Percentiles rank a stretch among this genome's conserved stretches.
phyloP scores from a whole-genome alignment of 2,888 invertebrate genomes.

The Noctua janthe region DNA sequence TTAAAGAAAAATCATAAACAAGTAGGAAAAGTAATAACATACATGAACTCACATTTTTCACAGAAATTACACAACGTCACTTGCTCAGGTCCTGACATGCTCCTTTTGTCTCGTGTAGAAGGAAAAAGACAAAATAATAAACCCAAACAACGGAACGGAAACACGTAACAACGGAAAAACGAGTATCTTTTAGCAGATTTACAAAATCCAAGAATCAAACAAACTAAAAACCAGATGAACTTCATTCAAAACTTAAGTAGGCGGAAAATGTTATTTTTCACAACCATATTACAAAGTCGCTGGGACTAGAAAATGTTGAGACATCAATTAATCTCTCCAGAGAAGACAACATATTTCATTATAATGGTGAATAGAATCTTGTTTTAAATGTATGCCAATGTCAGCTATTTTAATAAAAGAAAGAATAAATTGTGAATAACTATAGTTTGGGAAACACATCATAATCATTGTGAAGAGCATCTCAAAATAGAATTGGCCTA shows the following conservation, averaged over 20 bases:
- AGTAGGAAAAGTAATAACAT: too few relatives aligned
- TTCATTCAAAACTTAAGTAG: conserved; percentile 66
- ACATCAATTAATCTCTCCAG: conserved; percentile 75
- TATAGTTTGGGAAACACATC: conserved; percentile 28
- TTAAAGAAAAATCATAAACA: not conserved
- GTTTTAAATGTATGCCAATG: conserved; percentile 79
- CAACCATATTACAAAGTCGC: conserved; percentile 64
- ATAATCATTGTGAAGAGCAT: conserved; percentile 40
- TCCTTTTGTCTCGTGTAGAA: too few relatives aligned
- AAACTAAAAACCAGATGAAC: conserved; percentile 47
- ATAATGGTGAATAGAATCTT: conserved; percentile 72
- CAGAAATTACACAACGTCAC: too few relatives aligned
- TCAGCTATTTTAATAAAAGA: conserved; percentile 72
- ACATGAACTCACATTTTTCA: not conserved
- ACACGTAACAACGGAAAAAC: too few relatives aligned
- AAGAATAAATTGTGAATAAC: conserved; percentile 65
- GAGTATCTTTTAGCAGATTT: conserved; percentile 2
- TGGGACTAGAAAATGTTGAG: conserved; percentile 64
- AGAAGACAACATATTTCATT: conserved; percentile 75
- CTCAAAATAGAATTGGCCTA: conserved; percentile 12
- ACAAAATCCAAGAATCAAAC: conserved; percentile 30
- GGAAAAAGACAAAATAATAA: too few relatives aligned
- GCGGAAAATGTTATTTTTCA: conserved; percentile 68
- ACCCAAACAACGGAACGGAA: too few relatives aligned
- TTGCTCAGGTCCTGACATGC: too few relatives aligned